Percentiles rank a stretch among this genome's conserved stretches.
Evolutionary conservation across 2,797 vertebrate genomes (phyloP).

Genomic region (Pseudochaenichthys georgianus): DNA sequence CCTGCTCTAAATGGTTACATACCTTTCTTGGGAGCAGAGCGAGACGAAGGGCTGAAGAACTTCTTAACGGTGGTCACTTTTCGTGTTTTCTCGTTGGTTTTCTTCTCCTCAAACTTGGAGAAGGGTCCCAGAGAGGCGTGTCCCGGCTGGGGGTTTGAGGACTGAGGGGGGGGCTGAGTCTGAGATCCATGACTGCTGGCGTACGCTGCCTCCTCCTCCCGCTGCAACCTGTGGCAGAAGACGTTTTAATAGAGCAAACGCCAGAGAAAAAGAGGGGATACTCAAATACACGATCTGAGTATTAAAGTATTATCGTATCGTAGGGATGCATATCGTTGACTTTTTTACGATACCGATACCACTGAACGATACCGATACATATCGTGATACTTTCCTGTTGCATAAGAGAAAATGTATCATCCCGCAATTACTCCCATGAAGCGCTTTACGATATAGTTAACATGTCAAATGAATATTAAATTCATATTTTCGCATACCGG

Average conservation of each 20-base stretch:
- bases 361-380: no score
- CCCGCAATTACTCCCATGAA: no score
- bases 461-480: no score
- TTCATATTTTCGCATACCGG: no score
- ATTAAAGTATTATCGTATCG: no score
- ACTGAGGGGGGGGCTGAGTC: slow-evolving; percentile 62
- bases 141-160: slow-evolving; percentile 73
- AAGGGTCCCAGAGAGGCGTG: slow-evolving; percentile 89
- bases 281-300: no score
- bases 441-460: no score
- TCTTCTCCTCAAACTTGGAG: slow-evolving; percentile 98
- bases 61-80: slow-evolving; percentile 99
- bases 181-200: slow-evolving; percentile 90
- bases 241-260: background rate
- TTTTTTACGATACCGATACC: no score
- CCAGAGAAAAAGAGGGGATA: background rate
- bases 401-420: no score
- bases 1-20: slow-evolving; percentile 6
- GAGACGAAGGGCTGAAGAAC: slow-evolving; percentile 97
- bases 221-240: slow-evolving; percentile 87
- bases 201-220: slow-evolving; percentile 97
- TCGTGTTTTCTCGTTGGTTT: slow-evolving; percentile 96
- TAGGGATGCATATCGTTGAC: no score
- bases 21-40: slow-evolving; percentile 94
- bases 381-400: no score